phyloP scores from a whole-genome alignment of 2,113 vertebrate genomes.

The Sminthopsis crassicaudata region DNA sequence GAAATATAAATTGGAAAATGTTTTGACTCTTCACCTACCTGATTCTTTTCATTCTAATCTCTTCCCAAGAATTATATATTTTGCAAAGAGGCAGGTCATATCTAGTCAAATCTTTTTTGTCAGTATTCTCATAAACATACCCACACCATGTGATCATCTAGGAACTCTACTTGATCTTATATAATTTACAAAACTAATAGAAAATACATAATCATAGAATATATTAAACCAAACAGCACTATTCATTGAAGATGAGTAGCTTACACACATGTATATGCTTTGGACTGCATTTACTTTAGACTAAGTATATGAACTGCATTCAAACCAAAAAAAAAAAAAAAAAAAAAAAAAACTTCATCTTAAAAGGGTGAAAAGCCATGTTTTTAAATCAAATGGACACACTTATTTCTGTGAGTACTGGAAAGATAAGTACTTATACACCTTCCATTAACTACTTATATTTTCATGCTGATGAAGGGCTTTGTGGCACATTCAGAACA shows the following conservation, averaged over 20 bases:
- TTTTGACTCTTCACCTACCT: constrained; percentile 29
- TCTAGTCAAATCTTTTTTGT: constrained; percentile 32
- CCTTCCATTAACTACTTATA: constrained; percentile 32
- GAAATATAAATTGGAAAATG: constrained; percentile 51
- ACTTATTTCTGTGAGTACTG: constrained; percentile 35
- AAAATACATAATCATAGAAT: constrained; percentile 23
- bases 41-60: constrained; percentile 42
- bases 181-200: constrained; percentile 47
- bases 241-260: constrained; percentile 36
- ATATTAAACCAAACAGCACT: constrained; percentile 33
- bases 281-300: constrained; percentile 2
- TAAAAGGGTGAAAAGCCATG: constrained; percentile 47
- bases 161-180: constrained; percentile 39
- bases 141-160: constrained; percentile 51
- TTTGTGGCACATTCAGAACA: constrained; percentile 15
- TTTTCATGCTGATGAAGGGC: constrained; percentile 40
- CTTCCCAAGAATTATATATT: constrained; percentile 51
- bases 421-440: constrained; percentile 32
- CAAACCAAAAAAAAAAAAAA: constrained; percentile 42
- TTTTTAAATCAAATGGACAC: constrained; percentile 45
- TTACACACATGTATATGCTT: constrained; percentile 21
- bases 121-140: constrained; percentile 42
- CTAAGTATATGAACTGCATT: neutral
- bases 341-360: constrained; percentile 30
- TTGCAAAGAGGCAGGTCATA: constrained; percentile 44